Conservation (phyloP, 1,140 invertebrate species). For the Drosophila mojavensis region DNA sequence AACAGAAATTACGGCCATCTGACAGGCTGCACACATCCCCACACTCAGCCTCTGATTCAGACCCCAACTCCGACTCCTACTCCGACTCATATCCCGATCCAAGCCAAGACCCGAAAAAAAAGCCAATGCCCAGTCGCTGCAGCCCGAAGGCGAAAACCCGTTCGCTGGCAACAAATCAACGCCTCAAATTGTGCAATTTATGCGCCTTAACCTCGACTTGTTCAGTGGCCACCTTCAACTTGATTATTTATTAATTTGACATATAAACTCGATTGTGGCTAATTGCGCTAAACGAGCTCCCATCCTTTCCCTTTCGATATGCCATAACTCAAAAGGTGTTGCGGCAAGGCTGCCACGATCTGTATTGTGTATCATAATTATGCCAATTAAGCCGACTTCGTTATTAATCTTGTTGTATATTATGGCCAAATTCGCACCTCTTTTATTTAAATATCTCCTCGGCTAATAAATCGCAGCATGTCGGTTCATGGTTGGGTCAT, state of each 20-base stretch:
- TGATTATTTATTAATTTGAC: slow-evolving; percentile 81
- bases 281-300: slow-evolving; percentile 78
- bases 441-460: background rate
- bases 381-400: slow-evolving; percentile 29
- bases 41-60: background rate
- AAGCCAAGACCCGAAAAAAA: background rate
- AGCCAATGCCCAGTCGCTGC: background rate
- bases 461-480: background rate
- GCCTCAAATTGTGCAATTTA: slow-evolving; percentile 75
- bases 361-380: slow-evolving; percentile 41
- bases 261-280: slow-evolving; percentile 82
- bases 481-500: background rate
- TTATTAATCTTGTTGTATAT: slow-evolving; percentile 16
- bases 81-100: background rate
- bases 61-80: background rate
- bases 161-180: slow-evolving; percentile 67
- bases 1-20: slow-evolving; percentile 72
- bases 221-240: slow-evolving; percentile 60
- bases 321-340: slow-evolving; percentile 39
- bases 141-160: slow-evolving; percentile 33
- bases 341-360: slow-evolving; percentile 45
- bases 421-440: slow-evolving; percentile 7
- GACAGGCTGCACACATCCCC: slow-evolving; percentile 47
- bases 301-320: slow-evolving; percentile 48
- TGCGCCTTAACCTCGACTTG: slow-evolving; percentile 62